These are phyloP conservation scores for Tyto alba DNA, from an alignment of 2,113 vertebrate species.

Conservation along the genomic window DNA sequence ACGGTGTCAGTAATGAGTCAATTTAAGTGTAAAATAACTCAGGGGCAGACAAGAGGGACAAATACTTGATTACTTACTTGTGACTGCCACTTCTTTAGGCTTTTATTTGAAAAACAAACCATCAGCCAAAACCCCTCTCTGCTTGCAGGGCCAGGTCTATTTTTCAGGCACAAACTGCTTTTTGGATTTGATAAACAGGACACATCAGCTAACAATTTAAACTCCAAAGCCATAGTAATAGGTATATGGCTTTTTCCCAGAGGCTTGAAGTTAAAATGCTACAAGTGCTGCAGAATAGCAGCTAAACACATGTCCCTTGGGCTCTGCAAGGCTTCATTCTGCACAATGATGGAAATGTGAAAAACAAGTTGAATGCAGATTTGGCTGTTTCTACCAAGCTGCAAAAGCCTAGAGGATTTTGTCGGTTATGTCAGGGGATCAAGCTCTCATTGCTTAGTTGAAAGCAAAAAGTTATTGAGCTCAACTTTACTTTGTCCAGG, in stretches of 20 bases:
- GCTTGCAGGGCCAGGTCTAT: neutral
- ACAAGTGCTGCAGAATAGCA: neutral
- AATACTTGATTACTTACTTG: conserved; percentile 6
- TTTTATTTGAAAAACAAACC: conserved; percentile 16
- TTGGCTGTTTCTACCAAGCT: neutral
- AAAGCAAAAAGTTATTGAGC: conserved; percentile 2
- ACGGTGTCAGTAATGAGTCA: neutral
- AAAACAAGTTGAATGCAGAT: conserved; percentile 25
- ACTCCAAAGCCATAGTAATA: conserved; percentile 35
- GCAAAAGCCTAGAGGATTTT: conserved; percentile 20
- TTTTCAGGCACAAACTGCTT: conserved; percentile 35
- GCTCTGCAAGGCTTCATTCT: neutral
- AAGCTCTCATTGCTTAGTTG: neutral
- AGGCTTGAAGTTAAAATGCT: conserved; percentile 12
- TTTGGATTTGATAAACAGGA: conserved; percentile 39
- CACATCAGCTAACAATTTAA: conserved; percentile 35
- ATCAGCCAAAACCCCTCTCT: neutral
- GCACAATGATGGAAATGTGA: neutral
- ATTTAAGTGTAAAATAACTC: conserved; percentile 25
- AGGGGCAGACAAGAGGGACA: neutral
- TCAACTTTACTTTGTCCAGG: neutral
- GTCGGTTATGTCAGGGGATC: neutral
- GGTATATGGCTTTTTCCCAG: conserved; percentile 22
- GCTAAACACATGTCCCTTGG: neutral
- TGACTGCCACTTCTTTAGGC: neutral